Percentiles rank a stretch among this genome's conserved stretches.
These are phyloP conservation scores for Benitochromis conjunctus DNA, from an alignment of 2,113 vertebrate genomes.

Conservation along the genomic window DNA sequence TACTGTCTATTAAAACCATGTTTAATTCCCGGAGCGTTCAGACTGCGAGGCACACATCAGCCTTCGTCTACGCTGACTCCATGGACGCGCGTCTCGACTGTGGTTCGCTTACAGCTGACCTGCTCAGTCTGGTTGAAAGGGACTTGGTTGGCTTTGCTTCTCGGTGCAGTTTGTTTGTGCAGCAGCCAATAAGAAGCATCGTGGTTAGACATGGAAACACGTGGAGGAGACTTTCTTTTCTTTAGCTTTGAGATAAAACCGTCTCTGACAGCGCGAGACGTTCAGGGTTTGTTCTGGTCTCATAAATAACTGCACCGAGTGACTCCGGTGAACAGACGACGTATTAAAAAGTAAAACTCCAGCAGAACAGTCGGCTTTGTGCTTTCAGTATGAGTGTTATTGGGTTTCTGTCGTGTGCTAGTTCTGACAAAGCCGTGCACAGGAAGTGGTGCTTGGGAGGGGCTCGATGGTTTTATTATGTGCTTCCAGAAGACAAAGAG, in stretches of 20 bases:
- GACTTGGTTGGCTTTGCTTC: background rate
- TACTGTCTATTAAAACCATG: background rate
- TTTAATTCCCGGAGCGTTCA: background rate
- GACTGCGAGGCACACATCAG: accelerated
- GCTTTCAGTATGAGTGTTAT: background rate
- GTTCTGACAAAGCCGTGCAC: background rate
- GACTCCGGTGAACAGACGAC: background rate
- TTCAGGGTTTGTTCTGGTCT: background rate
- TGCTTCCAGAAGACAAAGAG: constrained; percentile 11
- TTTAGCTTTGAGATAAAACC: background rate
- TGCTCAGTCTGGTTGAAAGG: accelerated
- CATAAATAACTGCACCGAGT: background rate
- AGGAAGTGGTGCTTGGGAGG: background rate
- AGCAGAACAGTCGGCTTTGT: background rate
- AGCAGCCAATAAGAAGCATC: background rate
- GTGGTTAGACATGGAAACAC: background rate
- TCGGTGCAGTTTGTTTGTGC: background rate
- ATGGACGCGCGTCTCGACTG: background rate
- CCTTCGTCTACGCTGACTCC: background rate
- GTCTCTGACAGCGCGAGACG: accelerated
- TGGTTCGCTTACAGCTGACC: background rate
- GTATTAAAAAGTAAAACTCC: background rate
- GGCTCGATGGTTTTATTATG: background rate
- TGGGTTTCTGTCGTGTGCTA: background rate
- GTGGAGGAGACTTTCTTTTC: background rate